A percentile compares a stretch with the other conserved stretches of the same genome.
These are phyloP conservation scores for Apostichopus leukothele DNA, from an alignment of 53 echinoderm and acorn worm genomes.

Conservation along the genomic window DNA sequence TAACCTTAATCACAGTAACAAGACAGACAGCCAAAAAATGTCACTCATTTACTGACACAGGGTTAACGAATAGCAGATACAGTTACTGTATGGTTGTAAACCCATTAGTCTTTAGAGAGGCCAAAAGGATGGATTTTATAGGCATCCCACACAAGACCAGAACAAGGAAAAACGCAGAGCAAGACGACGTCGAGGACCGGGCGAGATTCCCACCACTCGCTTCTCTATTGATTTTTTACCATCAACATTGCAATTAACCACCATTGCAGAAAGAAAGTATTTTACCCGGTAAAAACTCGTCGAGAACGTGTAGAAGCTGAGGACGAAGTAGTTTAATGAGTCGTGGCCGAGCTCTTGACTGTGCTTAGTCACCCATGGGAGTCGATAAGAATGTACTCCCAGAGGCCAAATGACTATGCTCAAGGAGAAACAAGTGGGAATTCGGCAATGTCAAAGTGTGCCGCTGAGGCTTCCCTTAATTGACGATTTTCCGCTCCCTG, in stretches of 20 bases:
- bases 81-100: no score
- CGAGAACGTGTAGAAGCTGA: neutral
- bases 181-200: no score
- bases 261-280: neutral
- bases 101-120: no score
- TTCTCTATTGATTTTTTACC: neutral
- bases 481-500: neutral
- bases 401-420: neutral
- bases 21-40: no score
- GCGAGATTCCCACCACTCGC: neutral
- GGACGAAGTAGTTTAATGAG: neutral
- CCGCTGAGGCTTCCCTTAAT: neutral
- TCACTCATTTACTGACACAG: no score
- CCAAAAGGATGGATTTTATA: no score
- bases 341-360: neutral
- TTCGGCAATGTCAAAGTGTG: neutral
- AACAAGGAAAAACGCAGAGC: no score
- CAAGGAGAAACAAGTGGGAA: neutral
- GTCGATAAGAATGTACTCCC: conserved; percentile 3
- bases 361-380: neutral
- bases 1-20: no score
- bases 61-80: no score
- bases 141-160: no score
- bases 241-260: conserved; percentile 10
- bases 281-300: neutral